Percentiles rank a stretch among this genome's conserved stretches.
Conservation (phyloP, 2,888 invertebrate species). For the Microctonus brassicae region DNA sequence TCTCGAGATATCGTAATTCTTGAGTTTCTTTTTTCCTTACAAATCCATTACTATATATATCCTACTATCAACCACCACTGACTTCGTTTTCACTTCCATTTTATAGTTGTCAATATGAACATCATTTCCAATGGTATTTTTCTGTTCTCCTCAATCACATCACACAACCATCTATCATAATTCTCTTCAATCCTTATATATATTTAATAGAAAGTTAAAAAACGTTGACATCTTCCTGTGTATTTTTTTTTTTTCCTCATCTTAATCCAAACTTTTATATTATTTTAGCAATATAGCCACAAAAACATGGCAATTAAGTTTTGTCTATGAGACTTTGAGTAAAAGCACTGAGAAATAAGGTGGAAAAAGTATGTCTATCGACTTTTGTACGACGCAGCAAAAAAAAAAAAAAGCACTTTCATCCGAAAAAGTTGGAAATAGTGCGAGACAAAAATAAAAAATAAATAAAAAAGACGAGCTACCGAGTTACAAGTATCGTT, state of each 20-base stretch:
- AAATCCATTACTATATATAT: background rate
- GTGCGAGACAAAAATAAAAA: background rate
- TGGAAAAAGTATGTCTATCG: constrained; percentile 12
- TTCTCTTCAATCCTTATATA: background rate
- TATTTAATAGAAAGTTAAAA: background rate
- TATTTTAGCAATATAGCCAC: background rate
- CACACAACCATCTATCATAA: background rate
- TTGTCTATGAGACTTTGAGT: background rate
- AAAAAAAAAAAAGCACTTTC: background rate
- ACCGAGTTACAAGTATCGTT: constrained; percentile 4
- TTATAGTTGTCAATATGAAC: background rate
- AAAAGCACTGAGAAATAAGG: background rate
- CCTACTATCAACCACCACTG: background rate
- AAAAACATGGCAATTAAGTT: constrained; percentile 26
- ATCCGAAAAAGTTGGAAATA: constrained; percentile 1
- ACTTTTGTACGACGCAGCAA: background rate
- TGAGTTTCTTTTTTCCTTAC: constrained; percentile 13
- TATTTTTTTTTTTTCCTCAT: background rate
- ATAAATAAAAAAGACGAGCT: background rate
- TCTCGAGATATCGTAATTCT: constrained; percentile 10
- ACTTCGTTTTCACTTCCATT: background rate
- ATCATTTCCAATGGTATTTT: background rate
- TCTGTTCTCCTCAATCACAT: background rate
- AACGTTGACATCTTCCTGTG: background rate
- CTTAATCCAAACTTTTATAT: background rate